Percentiles rank a stretch among this genome's conserved stretches.
These are phyloP conservation scores for Emydura subglobosa DNA, from an alignment of 2,113 vertebrate genomes.

Conservation along the genomic window DNA sequence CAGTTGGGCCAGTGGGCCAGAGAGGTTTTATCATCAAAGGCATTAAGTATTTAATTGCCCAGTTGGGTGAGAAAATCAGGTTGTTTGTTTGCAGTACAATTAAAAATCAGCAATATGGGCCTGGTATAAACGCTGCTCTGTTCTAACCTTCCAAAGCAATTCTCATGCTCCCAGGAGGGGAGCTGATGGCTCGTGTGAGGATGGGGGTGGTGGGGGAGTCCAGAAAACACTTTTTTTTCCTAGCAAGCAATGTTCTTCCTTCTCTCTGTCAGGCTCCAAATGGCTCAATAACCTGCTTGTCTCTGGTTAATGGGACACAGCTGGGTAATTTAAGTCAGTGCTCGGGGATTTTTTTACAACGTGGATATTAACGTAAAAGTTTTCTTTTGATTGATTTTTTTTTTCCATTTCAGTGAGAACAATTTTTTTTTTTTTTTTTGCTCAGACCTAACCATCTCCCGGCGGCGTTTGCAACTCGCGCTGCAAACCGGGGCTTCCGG, in stretches of 20 bases:
- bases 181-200: neutral
- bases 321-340: neutral
- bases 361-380: neutral
- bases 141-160: neutral
- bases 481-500: rapidly evolving
- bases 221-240: neutral
- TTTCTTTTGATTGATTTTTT: neutral
- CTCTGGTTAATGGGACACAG: neutral
- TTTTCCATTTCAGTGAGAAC: neutral
- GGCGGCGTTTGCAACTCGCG: neutral
- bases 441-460: neutral
- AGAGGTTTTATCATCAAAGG: constrained; percentile 53
- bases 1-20: constrained; percentile 35
- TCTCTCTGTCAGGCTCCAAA: neutral
- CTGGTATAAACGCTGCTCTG: neutral
- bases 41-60: constrained; percentile 64
- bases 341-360: neutral
- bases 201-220: neutral
- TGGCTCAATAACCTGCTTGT: neutral
- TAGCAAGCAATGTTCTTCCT: neutral
- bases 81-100: constrained; percentile 58
- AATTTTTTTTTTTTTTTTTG: neutral
- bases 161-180: rapidly evolving
- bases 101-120: neutral
- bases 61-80: constrained; percentile 8